Conservation (phyloP, 2,113 vertebrate species). For the Campylomormyrus tamandua region DNA sequence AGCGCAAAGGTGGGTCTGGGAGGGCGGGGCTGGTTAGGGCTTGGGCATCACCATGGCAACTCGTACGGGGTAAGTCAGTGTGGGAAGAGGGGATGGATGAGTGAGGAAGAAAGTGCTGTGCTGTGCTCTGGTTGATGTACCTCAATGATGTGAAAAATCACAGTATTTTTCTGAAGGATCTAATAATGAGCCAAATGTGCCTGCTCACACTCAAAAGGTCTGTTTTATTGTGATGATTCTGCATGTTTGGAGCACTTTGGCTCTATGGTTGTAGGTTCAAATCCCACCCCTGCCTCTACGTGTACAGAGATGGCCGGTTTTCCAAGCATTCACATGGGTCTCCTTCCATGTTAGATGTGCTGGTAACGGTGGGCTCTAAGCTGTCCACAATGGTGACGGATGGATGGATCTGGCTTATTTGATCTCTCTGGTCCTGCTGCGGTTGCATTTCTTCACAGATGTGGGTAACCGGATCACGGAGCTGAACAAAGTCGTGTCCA, state of each 20-base stretch:
- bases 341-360: not conserved
- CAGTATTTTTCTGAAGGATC: not conserved
- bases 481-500: slow-evolving; percentile 66
- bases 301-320: not conserved
- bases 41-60: not conserved
- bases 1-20: slow-evolving; percentile 65
- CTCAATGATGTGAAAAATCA: not conserved
- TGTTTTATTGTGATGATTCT: not conserved
- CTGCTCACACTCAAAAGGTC: not conserved
- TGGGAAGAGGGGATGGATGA: not conserved
- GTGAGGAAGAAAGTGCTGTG: not conserved
- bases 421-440: slow-evolving; percentile 19
- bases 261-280: not conserved
- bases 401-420: not conserved
- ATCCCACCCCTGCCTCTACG: not conserved
- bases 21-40: not conserved
- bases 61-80: not conserved
- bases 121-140: not conserved
- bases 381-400: not conserved
- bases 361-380: not conserved
- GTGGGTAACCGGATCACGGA: slow-evolving; percentile 79
- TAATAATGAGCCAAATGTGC: not conserved
- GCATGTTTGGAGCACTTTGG: not conserved
- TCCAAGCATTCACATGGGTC: not conserved
- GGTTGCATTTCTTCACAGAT: slow-evolving; percentile 46